These are phyloP conservation scores for Hybos culiciformis DNA, from an alignment of 2,888 invertebrate genomes.

Conservation along the genomic window DNA sequence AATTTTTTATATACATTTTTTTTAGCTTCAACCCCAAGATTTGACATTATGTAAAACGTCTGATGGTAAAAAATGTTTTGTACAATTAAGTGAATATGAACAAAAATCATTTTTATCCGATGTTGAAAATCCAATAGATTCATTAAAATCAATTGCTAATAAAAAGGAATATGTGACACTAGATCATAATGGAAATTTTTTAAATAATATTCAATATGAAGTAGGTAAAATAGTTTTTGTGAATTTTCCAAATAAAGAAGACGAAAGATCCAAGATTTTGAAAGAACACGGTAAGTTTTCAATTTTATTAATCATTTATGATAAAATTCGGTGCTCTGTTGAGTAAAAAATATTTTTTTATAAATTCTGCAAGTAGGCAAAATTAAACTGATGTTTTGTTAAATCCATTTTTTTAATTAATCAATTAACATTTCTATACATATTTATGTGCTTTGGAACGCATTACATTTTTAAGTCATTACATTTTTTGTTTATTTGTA, in stretches of 20 bases:
- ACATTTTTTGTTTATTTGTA: too few relatives aligned
- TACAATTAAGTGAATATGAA: slow-evolving; percentile 30
- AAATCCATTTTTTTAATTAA: neutral
- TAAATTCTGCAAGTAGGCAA: neutral
- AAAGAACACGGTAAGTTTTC: slow-evolving; percentile 40
- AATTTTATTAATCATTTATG: too few relatives aligned
- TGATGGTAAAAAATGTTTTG: slow-evolving; percentile 32
- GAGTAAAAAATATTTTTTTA: neutral
- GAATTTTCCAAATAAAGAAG: slow-evolving; percentile 41
- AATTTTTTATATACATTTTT: slow-evolving; percentile 1
- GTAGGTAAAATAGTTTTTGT: slow-evolving; percentile 41
- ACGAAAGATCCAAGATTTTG: slow-evolving; percentile 37
- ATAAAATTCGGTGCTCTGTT: too few relatives aligned
- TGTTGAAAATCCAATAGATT: slow-evolving; percentile 45
- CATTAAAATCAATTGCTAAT: slow-evolving; percentile 40
- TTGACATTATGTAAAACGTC: slow-evolving; percentile 32
- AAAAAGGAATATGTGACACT: slow-evolving; percentile 25
- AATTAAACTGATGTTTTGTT: neutral
- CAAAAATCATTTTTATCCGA: slow-evolving; percentile 43
- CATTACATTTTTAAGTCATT: too few relatives aligned
- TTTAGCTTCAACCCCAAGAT: slow-evolving; percentile 37
- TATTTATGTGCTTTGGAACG: too few relatives aligned
- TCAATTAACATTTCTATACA: neutral
- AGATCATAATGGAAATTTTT: slow-evolving; percentile 20
- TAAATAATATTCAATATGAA: slow-evolving; percentile 26